Base-by-base conservation (phyloP, 2,888 invertebrate genomes). In the Campaea margaritaria region DNA sequence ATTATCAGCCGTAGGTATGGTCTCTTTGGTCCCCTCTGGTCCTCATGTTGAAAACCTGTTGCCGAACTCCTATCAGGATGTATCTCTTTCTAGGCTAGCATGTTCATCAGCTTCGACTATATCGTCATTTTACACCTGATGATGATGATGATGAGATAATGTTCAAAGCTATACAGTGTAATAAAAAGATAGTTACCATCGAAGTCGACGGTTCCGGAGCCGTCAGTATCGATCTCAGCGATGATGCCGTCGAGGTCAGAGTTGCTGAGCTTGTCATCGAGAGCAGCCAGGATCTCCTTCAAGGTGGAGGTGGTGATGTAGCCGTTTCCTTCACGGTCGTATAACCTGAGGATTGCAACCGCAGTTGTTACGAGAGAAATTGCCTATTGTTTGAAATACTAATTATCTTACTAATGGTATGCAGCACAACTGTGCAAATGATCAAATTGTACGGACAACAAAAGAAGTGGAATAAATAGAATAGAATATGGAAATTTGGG, bases 121-220 rank as follows among this genome's bases (percentile, higher is more conserved):
- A 3, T 21, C 21, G 21, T 21, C 21, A n/a, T 21, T 5, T 21
- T 3, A 21, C 21, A 21, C 2, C n/a, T n/a, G n/a, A n/a, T n/a
- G n/a, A n/a, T n/a, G n/a, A n/a, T n/a, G n/a, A n/a, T 5, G 5
- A 3, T 21, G 21, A 21, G 21, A 21, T 5, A 14, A 14, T 38
- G 38, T 10, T 0, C 4, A n/a, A 12, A 12, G 1, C n/a, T 38
- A n/a, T 9, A 9, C 10, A n/a, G n/a, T 38, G 5, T 1, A n/a
- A n/a, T n/a, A 39, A 11, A 28, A 34, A 14, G 16, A 63, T 67
- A 70, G 58, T 85, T 90, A 98, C 98, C 99, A 93, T 99, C 99
- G 87, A 99, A 99, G 91, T 99, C 99, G 70, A 99, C 99, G 69
- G 99, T 99, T 82, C 99, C 99, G 68, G 98, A 98, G 55, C 99